Evolutionary conservation across 2,797 vertebrate genomes (phyloP), one percentile per base, ranked within the genome.

Genomic region (Silurus aristotelis): DNA sequence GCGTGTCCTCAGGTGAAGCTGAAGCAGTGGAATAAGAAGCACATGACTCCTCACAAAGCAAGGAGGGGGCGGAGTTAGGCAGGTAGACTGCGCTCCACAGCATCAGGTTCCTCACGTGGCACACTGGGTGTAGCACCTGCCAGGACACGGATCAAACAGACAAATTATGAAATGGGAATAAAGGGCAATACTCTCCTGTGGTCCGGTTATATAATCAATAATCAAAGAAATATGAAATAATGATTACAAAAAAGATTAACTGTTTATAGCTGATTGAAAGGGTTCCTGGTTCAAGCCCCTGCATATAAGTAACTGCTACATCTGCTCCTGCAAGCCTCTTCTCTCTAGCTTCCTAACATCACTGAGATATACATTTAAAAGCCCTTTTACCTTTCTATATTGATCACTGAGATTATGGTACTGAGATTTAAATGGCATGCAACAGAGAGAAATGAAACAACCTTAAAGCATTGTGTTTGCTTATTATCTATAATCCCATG

Each of bases 1-100:
- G 96, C 2, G 96, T 93, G 56, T 98, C 97, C 87, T 98, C 97
- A 0, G 96, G 93, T 89, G 95, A 96, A 87, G 94, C 94, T 87
- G 96, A 96, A 14, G 97, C 95, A 64, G 93, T 95, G 20, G 97
- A 97, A 90, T 98, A 97, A 0, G 97, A 97, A 27, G 97, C 96
- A 48, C 97, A 98, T 77, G 96, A 96, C 87, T 99, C 98, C 0
- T 99, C 98, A 0, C 96, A 93, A 0, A 98, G 98, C 0, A 96
- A 97, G 8, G 97, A 97, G 14, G 98, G 98, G n/a, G 98, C 97
- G 0, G 97, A 98, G 91, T 96, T 98, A 2, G 98, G 98, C 90
- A 99, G 95, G 93, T 99, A 99, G 71, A 99, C 97, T 0, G 97
- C 98, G 2, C 97, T 99, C 98, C 98, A 99, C 68, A 99, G 95